Conservation (phyloP, 2,113 vertebrate genomes). For the Rhinoderma darwinii region DNA sequence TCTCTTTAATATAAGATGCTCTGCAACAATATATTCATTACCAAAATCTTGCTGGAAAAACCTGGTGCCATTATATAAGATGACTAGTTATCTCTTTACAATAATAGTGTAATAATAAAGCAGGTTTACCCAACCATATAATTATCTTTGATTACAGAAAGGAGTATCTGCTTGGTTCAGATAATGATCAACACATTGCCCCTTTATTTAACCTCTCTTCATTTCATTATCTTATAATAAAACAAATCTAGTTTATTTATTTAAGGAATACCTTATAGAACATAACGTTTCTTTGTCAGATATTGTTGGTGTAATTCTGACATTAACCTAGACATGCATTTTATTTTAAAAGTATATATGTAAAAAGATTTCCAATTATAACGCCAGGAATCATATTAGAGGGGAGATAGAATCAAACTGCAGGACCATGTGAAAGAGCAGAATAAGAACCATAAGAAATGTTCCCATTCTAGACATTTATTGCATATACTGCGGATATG, state of each 20-base stretch:
- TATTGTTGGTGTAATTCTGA: too few relatives aligned
- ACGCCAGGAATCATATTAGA: too few relatives aligned
- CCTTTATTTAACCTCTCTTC: neutral
- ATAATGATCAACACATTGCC: constrained; percentile 21
- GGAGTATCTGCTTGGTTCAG: constrained; percentile 5
- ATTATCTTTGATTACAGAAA: constrained; percentile 25
- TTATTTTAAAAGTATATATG: too few relatives aligned
- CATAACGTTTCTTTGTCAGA: too few relatives aligned
- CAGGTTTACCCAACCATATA: neutral
- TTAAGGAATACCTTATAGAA: neutral
- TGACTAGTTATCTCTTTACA: constrained; percentile 24
- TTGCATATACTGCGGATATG: too few relatives aligned
- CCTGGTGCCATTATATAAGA: neutral
- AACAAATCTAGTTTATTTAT: neutral
- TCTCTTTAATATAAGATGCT: neutral
- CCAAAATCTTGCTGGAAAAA: neutral
- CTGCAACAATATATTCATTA: neutral
- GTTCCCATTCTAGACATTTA: too few relatives aligned
- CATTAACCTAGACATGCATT: too few relatives aligned
- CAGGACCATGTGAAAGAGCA: too few relatives aligned
- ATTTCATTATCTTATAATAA: neutral
- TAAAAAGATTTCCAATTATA: too few relatives aligned
- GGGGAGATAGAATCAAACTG: too few relatives aligned
- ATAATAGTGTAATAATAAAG: constrained; percentile 24
- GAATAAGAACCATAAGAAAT: too few relatives aligned